These are phyloP conservation scores for Toxostoma redivivum DNA, from an alignment of 2,113 vertebrate genomes.

Conservation along the genomic window DNA sequence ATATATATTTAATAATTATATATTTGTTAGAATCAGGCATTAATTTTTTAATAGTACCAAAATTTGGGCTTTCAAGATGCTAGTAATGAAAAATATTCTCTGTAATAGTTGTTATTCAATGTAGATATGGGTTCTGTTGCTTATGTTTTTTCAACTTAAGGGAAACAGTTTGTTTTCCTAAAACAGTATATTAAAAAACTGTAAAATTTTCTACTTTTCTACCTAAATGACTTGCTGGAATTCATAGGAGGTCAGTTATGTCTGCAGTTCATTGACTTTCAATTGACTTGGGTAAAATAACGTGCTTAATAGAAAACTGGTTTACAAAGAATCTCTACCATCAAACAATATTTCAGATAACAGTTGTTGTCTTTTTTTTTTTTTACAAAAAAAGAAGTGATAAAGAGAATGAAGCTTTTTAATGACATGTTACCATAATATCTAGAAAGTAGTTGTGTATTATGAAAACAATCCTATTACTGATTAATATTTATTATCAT, in stretches of 20 bases:
- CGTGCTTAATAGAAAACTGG: not conserved
- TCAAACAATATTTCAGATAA: not conserved
- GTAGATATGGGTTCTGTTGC: not conserved
- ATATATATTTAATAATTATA: not conserved
- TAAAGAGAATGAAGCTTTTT: not conserved
- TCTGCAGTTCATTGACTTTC: not conserved
- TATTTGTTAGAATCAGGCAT: not conserved
- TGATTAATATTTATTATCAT: conserved; percentile 39
- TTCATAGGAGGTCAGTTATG: not conserved
- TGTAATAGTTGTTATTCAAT: not conserved
- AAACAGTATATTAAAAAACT: not conserved
- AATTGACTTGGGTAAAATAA: not conserved
- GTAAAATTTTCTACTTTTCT: not conserved
- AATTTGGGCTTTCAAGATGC: not conserved
- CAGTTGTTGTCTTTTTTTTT: not conserved
- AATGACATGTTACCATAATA: not conserved
- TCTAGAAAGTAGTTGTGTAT: not conserved
- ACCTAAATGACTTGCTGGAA: not conserved
- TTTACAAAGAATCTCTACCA: not conserved
- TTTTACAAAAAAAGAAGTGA: not conserved
- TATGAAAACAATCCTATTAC: conserved; percentile 6
- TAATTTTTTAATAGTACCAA: not conserved
- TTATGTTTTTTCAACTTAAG: not conserved
- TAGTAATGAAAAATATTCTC: not conserved
- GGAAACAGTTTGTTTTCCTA: not conserved